phyloP scores from a whole-genome alignment of 2,797 vertebrate species.

The Brachyalestes nurse region DNA sequence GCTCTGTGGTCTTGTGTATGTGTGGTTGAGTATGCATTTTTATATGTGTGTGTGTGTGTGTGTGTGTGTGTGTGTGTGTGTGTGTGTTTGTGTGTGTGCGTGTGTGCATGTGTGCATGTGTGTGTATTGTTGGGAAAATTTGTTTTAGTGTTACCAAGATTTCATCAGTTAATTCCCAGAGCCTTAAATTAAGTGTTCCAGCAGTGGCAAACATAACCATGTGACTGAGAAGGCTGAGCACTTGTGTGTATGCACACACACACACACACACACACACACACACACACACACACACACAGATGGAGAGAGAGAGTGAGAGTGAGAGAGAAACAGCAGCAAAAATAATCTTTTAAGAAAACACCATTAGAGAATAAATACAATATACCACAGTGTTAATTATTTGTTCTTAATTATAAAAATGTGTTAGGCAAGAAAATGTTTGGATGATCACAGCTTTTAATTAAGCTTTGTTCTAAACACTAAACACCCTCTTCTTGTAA shows the following conservation, averaged over 20 bases:
- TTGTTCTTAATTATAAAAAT: conserved; percentile 9
- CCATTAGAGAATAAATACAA: conserved; percentile 27
- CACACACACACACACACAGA: conserved; percentile 13
- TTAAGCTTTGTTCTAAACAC: background rate
- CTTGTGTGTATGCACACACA: conserved; percentile 29
- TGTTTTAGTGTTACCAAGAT: conserved; percentile 49
- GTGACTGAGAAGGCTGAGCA: conserved; percentile 31
- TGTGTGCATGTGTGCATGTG: background rate
- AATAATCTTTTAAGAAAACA: background rate
- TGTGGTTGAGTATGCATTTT: background rate
- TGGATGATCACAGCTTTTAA: background rate
- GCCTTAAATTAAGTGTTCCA: conserved; percentile 58
- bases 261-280: conserved; percentile 40
- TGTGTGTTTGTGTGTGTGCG: background rate
- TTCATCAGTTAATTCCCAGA: conserved; percentile 58
- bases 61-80: background rate
- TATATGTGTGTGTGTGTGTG: background rate
- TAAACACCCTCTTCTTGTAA: too few relatives aligned
- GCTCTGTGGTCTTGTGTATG: conserved; percentile 56
- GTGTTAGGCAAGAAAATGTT: background rate
- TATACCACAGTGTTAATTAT: conserved; percentile 6
- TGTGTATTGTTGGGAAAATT: conserved; percentile 40
- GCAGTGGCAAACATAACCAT: conserved; percentile 45
- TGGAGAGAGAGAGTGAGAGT: too few relatives aligned
- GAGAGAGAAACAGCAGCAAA: too few relatives aligned